phyloP scores from a whole-genome alignment of 2,888 invertebrate genomes.

The Pharmacophagus antenor region DNA sequence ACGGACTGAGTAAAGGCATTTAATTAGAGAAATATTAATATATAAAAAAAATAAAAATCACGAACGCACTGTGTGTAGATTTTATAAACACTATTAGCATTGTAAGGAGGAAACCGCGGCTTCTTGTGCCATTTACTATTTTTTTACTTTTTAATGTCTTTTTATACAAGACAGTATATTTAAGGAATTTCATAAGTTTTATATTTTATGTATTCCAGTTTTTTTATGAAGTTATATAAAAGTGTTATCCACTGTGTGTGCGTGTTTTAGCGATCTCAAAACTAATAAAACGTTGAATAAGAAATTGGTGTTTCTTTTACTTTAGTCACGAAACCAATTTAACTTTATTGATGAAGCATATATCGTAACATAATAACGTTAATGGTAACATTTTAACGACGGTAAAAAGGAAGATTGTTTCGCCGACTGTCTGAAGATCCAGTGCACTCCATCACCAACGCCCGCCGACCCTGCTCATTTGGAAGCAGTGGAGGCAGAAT shows the following conservation, averaged over 20 bases:
- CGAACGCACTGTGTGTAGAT: slow-evolving; percentile 39
- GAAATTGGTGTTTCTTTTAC: slow-evolving; percentile 43
- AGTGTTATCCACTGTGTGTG: slow-evolving; percentile 68
- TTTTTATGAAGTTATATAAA: slow-evolving; percentile 42
- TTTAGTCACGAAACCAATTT: slow-evolving; percentile 13
- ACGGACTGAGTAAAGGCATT: slow-evolving; percentile 50
- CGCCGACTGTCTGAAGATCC: too few species aligned
- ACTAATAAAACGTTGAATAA: slow-evolving; percentile 72
- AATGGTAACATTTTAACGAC: too few species aligned
- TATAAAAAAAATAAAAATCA: slow-evolving; percentile 41
- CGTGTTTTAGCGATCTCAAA: slow-evolving; percentile 81
- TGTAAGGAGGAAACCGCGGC: slow-evolving; percentile 62
- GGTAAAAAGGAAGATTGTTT: too few species aligned
- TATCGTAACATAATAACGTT: too few species aligned
- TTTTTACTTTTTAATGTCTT: slow-evolving; percentile 24
- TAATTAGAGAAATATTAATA: slow-evolving; percentile 58
- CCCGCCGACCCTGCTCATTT: too few species aligned
- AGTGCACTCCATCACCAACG: too few species aligned
- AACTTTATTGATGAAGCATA: too few species aligned
- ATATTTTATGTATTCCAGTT: slow-evolving; percentile 37
- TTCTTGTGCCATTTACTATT: slow-evolving; percentile 67
- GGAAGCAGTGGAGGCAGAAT: too few species aligned
- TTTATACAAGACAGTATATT: slow-evolving; percentile 34
- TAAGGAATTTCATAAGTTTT: slow-evolving; percentile 41
- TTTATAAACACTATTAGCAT: slow-evolving; percentile 35